Base-by-base conservation (phyloP, 2,797 vertebrate species). In the Siniperca obscura region DNA sequence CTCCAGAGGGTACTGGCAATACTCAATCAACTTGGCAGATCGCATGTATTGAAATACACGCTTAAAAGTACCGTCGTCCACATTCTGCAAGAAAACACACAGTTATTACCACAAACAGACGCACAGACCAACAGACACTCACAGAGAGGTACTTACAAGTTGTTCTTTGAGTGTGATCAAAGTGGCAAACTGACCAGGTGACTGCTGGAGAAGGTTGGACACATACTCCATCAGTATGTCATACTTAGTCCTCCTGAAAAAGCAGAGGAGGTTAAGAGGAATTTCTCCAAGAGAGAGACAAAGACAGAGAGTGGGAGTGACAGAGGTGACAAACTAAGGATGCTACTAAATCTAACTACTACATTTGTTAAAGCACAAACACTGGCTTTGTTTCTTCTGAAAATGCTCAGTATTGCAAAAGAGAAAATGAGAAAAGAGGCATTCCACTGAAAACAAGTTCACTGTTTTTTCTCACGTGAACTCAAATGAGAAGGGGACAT, bases 141-240 rank as follows among this genome's bases (percentile, higher is more conserved):
- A 21, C 21, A 46, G 7, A 21, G 19, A 76, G 46, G 76, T 3
- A 75, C 97, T 97, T 87, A 99, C 98, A 92, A 99, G 75, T 16
- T 97, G 95, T 7, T 97, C 94, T 82, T 95, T 94, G 81, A 99
- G 85, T 67, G 93, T 93, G 50, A 93, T 80, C 76, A 98, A 82
- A 0, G 96, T 95, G 81, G 95, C 93, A 1, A 95, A 93, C 74
- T 96, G 96, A 79, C 94, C 93, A 6, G 94, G 96, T 14, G 92
- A 86, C 4, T 94, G 90, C 74, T 94, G 95, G 48, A 99, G 95
- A 25, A 97, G 64, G 73, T 92, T 93, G 0, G 97, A 99, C 30
- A 96, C 92, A 9, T 93, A 93, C 94, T 99, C 98, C 97, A 97
- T 97, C 83, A 99, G 94, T 72, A 98, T 94, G 82, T 99, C 97